Base-by-base conservation (phyloP, 2,113 vertebrate genomes). In the Tyto alba region DNA sequence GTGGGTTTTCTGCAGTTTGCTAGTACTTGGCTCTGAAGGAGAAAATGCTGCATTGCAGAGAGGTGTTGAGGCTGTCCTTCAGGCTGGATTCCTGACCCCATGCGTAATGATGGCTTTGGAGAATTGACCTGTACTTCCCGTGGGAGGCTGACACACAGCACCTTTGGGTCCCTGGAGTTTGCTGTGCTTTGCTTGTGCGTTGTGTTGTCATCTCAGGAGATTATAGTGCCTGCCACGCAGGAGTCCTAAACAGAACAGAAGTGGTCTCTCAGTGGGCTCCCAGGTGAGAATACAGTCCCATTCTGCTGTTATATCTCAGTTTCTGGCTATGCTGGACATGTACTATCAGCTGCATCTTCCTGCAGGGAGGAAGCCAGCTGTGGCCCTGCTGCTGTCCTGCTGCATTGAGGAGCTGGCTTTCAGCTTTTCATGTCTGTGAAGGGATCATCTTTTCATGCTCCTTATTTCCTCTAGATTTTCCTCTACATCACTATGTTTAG, bases 1-100 rank as follows among this genome's bases (percentile, higher is more conserved):
- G 80, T 72, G 72, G 95, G 85, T 94, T 93, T 89, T 82, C 72
- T 50, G 80, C 83, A 79, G 69, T 85, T 95, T 76, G 73, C 53
- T 82, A 38, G 68, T 72, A 13, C 85, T 94, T 89, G 83, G 89
- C 86, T 96, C 76, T 67, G 69, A 68, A 43, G 50, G 76, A 55
- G 60, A 43, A 71, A 84, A 26, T 86, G 92, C 88, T 96, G 92
- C 94, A 97, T 89, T 96, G 96, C 96, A 91, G 96, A 86, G 85
- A 21, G 92, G 75, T 68, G 85, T 78, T 22, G 55, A 55, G 68
- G 38, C 77, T 85, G 90, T 85, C 90, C 90, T 94, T 94, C 67
- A 75, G 78, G 90, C 79, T 84, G 69, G 5, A 4, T 38, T 92
- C 36, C 92, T 90, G 69, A 81, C 60, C 52, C 59, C 0, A 0